Evolutionary conservation across 2,113 vertebrate species (phyloP), one percentile per base, ranked within the genome.

Genomic region (Sturnus vulgaris): DNA sequence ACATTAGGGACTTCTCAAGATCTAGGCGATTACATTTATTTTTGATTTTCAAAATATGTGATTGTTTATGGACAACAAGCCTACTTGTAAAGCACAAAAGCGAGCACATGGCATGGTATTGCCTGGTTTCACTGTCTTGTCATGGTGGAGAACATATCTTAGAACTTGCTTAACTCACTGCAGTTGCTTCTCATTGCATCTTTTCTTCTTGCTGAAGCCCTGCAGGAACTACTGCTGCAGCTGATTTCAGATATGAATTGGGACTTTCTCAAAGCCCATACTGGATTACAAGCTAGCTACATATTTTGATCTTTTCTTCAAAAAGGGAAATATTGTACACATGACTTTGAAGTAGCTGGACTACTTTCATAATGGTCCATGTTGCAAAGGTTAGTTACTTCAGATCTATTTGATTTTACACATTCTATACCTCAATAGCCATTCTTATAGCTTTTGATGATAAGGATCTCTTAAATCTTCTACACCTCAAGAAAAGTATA

Each of bases 381-480:
- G 27, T 84, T 63, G 37, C 10, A 46, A 89, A 70, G 18, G 16
- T 73, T 75, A 49, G 23, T 57, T 70, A 55, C 46, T 84, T 82
- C 65, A 93, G 28, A 53, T 77, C 42, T 55, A 35, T 83, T 70
- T 69, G 24, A 42, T 87, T 75, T 87, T 86, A 66, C 9, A 42
- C 15, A 35, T 80, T 78, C 57, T 63, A 12, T 68, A 79, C 13
- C n/a, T 82, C 63, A 86, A 47, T 44, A 84, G 57, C 20, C 22
- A 59, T 69, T 82, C 12, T 15, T 50, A 55, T 13, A n/a, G 22
- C 46, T 85, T 93, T 78, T 91, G 42, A 90, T 77, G 19, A 91
- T 93, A 90, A 90, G 24, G 27, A 70, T 88, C 63, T 91, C 22
- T 56, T 77, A 84, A 86, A 44, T 65, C 14, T 12, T 50, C 33